Evolutionary conservation across 2,113 vertebrate species (phyloP), one percentile per base, ranked within the genome.

Genomic region (Sialia sialis): DNA sequence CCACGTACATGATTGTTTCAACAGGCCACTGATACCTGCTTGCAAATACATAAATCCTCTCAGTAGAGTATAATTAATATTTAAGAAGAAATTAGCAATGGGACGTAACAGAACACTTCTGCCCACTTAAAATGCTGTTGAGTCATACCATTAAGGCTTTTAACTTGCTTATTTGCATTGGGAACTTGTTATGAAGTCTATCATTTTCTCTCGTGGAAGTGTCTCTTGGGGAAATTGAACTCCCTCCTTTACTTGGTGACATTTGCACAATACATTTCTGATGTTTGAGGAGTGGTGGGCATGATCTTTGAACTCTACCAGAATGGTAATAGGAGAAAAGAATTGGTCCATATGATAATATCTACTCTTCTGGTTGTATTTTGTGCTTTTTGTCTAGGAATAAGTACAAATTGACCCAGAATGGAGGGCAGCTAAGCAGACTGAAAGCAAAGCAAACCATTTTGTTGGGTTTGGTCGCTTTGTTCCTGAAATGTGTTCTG

Each of bases 111-210:
- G 82, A 90, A 89, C 81, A 76, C 85, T 91, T 94, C 67, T 96
- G 84, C 67, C 78, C 81, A 90, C 87, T 92, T 93, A 95, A 88
- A 74, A 90, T 84, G 81, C 51, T 84, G 78, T 84, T 87, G 92
- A 92, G 78, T 96, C 91, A 89, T 93, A 80, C 83, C 79, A 92
- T 87, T 94, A 90, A 85, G 68, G 86, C 90, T 92, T 94, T 95
- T 86, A 92, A 89, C 83, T 90, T 89, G 92, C 82, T 82, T 86
- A 81, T 96, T 96, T 95, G 70, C 88, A 87, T 77, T 94, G 91
- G 80, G 75, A 72, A 60, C 81, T 89, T 86, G 74, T 82, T 95
- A 63, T 75, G 70, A 90, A 87, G 80, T 89, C 91, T 90, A 13
- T 96, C 21, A 81, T 86, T 89, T 97, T 95, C 87, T 93, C 77